Evolutionary conservation across 2,797 vertebrate genomes (phyloP).

Genomic region (Neosalanx taihuensis): DNA sequence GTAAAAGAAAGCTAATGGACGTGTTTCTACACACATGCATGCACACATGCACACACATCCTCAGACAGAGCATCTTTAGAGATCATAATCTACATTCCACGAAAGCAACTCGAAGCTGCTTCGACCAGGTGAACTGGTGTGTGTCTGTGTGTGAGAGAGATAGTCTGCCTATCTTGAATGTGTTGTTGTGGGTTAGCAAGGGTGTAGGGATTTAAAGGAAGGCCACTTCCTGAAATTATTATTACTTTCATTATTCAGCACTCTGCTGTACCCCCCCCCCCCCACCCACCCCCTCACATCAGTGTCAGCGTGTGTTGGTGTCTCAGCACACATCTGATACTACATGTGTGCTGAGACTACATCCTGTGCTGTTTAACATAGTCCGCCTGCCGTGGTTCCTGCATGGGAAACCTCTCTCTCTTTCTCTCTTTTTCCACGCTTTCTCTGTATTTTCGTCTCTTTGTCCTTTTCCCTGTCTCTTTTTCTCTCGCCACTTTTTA

Average conservation of each 20-base stretch:
- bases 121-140: constrained; percentile 24
- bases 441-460: not conserved
- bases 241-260: too few relatives aligned
- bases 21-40: not conserved
- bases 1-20: too few relatives aligned
- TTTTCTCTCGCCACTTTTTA: constrained; percentile 1
- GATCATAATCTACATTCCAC: constrained; percentile 60
- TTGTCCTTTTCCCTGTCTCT: constrained; percentile 10
- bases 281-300: too few relatives aligned
- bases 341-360: constrained; percentile 29
- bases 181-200: not conserved
- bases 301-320: not conserved
- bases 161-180: not conserved
- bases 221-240: constrained; percentile 31
- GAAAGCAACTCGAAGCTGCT: constrained; percentile 38
- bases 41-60: constrained; percentile 11
- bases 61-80: constrained; percentile 30
- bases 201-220: constrained; percentile 44
- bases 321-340: not conserved
- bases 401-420: too few relatives aligned
- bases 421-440: not conserved
- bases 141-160: constrained; percentile 17
- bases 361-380: constrained; percentile 48
- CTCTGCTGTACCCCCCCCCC: too few relatives aligned
- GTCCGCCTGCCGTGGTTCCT: constrained; percentile 37